These are phyloP conservation scores for Rhynchotus rufescens DNA, from an alignment of 2,797 vertebrate genomes.

Conservation along the genomic window DNA sequence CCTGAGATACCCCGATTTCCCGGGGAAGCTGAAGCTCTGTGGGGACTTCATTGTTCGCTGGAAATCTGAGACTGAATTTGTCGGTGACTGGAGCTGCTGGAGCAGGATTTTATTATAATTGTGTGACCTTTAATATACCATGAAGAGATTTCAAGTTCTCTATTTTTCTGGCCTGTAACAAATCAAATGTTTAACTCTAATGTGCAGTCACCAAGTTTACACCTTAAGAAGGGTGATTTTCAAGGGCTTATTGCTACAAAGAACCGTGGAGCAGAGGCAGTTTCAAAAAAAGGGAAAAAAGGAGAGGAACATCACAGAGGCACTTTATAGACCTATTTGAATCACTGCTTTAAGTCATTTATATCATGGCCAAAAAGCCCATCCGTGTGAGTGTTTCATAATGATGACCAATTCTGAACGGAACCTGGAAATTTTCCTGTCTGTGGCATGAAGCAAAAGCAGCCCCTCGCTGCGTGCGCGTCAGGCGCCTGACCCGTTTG, in stretches of 20 bases:
- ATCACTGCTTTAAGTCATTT: slow-evolving; percentile 64
- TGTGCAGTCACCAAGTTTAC: slow-evolving; percentile 68
- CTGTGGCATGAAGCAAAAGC: neutral
- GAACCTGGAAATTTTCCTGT: slow-evolving; percentile 44
- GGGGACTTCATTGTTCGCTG: slow-evolving; percentile 64
- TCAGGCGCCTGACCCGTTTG: slow-evolving; percentile 53
- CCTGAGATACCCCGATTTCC: slow-evolving; percentile 68
- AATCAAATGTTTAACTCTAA: slow-evolving; percentile 73
- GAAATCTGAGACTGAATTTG: slow-evolving; percentile 76
- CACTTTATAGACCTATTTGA: slow-evolving; percentile 69
- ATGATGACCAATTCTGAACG: slow-evolving; percentile 18
- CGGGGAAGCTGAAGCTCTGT: slow-evolving; percentile 55
- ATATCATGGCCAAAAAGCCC: slow-evolving; percentile 35
- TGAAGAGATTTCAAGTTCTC: slow-evolving; percentile 70
- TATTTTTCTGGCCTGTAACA: slow-evolving; percentile 70
- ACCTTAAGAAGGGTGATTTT: slow-evolving; percentile 67
- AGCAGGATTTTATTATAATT: slow-evolving; percentile 77
- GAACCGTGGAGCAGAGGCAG: slow-evolving; percentile 41
- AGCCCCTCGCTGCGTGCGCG: neutral
- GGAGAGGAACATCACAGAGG: slow-evolving; percentile 58
- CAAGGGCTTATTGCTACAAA: slow-evolving; percentile 64
- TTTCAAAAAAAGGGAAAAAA: slow-evolving; percentile 36
- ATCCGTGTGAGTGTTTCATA: slow-evolving; percentile 51
- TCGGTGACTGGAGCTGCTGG: slow-evolving; percentile 59
- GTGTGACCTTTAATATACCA: slow-evolving; percentile 71